Percentiles rank a stretch among this genome's conserved stretches.
Conservation (phyloP, 2,888 invertebrate species). For the Chloromyia formosa region DNA sequence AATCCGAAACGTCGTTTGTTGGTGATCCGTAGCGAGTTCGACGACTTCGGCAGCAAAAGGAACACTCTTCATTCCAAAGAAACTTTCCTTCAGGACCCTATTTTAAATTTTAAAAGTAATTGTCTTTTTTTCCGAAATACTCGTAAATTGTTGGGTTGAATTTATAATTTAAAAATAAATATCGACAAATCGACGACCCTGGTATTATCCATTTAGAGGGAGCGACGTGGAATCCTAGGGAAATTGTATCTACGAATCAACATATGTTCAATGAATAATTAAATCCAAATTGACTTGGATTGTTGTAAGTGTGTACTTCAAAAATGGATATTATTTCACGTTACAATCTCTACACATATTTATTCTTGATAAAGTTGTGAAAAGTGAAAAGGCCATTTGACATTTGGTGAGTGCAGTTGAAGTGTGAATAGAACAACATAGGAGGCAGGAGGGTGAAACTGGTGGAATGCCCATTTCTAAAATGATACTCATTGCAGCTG, state of each 20-base stretch:
- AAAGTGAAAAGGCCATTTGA: no score
- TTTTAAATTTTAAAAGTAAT: conserved; percentile 2
- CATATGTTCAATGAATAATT: conserved; percentile 39
- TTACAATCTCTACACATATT: no score
- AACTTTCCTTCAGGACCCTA: background rate
- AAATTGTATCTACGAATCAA: conserved; percentile 8
- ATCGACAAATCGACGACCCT: conserved; percentile 23
- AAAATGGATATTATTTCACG: no score
- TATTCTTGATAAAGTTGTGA: no score
- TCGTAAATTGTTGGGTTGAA: background rate
- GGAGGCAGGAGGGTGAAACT: no score
- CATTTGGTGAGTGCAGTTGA: no score
- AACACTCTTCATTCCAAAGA: background rate
- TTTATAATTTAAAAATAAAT: conserved; percentile 16
- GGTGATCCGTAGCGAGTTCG: background rate
- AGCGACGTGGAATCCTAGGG: conserved; percentile 6
- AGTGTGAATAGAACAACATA: no score
- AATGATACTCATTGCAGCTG: conserved; percentile 85
- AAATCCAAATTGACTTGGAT: conserved; percentile 14
- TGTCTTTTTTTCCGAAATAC: background rate
- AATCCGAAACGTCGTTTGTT: background rate
- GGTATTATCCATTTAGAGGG: background rate
- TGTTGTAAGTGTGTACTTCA: background rate
- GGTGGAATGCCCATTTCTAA: background rate
- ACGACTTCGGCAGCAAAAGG: background rate